These are phyloP conservation scores for Apistogramma diplotaenia DNA, from an alignment of 2,113 vertebrate genomes.

Conservation along the genomic window DNA sequence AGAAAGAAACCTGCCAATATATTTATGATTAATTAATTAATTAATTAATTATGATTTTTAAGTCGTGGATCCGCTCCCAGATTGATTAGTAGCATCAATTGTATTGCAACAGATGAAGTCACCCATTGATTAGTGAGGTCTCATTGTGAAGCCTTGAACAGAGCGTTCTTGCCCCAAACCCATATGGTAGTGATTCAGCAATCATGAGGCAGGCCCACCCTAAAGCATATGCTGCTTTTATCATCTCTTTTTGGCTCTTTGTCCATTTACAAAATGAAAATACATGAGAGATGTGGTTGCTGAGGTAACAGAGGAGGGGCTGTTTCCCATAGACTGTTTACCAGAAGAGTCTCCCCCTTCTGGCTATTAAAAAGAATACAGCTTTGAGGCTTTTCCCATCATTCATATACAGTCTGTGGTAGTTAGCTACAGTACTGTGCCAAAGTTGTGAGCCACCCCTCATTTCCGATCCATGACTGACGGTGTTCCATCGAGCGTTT, in stretches of 20 bases:
- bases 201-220: background rate
- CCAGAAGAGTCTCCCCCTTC: too few species aligned
- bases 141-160: background rate
- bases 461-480: background rate
- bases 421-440: too few species aligned
- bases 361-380: too few species aligned
- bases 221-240: background rate
- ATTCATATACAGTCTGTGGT: too few species aligned
- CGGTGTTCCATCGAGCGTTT: background rate
- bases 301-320: too few species aligned
- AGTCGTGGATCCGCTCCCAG: too few species aligned
- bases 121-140: background rate
- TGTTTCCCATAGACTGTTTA: too few species aligned
- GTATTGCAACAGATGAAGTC: background rate
- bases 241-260: background rate
- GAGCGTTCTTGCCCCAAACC: background rate
- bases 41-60: fast-evolving
- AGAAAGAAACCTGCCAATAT: too few species aligned
- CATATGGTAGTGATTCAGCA: background rate
- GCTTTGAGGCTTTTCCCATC: too few species aligned
- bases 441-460: too few species aligned
- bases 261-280: background rate
- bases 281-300: too few species aligned
- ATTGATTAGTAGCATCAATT: background rate
- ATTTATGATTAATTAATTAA: background rate